Evolutionary conservation across 1,140 invertebrate species (phyloP).

Genomic region (Eriosoma lanigerum): DNA sequence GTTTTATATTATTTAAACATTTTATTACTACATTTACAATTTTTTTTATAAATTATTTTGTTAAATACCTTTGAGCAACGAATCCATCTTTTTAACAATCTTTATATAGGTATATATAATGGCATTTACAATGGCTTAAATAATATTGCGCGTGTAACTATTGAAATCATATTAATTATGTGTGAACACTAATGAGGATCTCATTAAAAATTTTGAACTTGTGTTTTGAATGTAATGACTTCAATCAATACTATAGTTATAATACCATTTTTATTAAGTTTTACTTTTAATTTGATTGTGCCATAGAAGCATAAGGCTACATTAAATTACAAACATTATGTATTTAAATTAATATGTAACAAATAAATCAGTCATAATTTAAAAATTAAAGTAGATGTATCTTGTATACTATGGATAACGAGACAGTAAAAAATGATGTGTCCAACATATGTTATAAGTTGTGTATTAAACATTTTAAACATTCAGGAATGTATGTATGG

Average conservation of each 20-base stretch:
- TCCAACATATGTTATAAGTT: too few relatives aligned
- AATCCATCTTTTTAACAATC: slow-evolving; percentile 16
- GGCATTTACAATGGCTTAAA: slow-evolving; percentile 7
- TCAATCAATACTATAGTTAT: slow-evolving; percentile 20
- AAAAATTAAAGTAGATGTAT: too few relatives aligned
- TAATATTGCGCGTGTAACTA: slow-evolving; percentile 23
- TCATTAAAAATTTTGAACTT: slow-evolving; percentile 28
- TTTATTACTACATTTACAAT: slow-evolving; percentile 51
- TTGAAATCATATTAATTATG: slow-evolving; percentile 13
- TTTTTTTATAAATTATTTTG: slow-evolving; percentile 12
- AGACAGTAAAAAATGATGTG: too few relatives aligned
- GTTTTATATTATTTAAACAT: slow-evolving; percentile 36
- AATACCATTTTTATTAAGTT: slow-evolving; percentile 16
- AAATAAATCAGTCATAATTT: too few relatives aligned
- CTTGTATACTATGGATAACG: too few relatives aligned
- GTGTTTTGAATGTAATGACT: slow-evolving; percentile 6
- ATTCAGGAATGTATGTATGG: too few relatives aligned
- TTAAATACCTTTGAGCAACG: slow-evolving; percentile 40
- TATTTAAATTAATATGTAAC: too few relatives aligned
- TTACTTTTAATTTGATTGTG: slow-evolving; percentile 24
- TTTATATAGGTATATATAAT: neutral
- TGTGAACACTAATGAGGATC: slow-evolving; percentile 29
- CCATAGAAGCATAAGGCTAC: slow-evolving; percentile 27
- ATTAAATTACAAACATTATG: too few relatives aligned
- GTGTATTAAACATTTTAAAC: too few relatives aligned